Percentiles rank a stretch among this genome's conserved stretches.
Conservation (phyloP, 2,888 invertebrate species). For the Schizaphis graminum region DNA sequence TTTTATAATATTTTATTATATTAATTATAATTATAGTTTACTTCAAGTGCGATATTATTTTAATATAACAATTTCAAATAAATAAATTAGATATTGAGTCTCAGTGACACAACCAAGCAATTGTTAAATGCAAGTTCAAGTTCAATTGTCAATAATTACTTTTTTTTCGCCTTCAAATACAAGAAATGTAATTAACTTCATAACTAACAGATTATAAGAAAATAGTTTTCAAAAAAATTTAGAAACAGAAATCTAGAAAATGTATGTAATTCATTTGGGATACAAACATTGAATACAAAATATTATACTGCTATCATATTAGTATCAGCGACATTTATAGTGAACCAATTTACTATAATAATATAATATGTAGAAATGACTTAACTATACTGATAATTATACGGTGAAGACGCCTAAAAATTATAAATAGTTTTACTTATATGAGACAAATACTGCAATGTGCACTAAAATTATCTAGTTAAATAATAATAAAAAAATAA, state of each 20-base stretch:
- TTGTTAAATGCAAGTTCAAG: too few species aligned
- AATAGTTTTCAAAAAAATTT: too few species aligned
- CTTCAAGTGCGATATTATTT: neutral
- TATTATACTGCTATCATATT: neutral
- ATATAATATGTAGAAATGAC: too few species aligned
- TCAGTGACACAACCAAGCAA: neutral
- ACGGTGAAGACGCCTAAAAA: neutral
- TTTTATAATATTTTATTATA: neutral
- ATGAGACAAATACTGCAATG: neutral
- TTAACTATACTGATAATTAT: neutral
- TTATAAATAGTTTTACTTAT: neutral
- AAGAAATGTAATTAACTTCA: neutral
- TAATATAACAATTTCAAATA: neutral
- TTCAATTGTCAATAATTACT: too few species aligned
- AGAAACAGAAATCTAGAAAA: too few species aligned
- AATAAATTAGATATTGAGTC: neutral
- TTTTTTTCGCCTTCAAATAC: too few species aligned
- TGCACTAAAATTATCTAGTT: neutral
- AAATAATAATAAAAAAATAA: neutral
- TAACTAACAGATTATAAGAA: neutral
- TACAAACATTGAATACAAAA: neutral
- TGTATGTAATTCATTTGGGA: neutral
- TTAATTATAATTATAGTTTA: too few species aligned
- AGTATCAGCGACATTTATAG: too few species aligned
- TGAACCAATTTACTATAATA: too few species aligned